These are phyloP conservation scores for Moxostoma hubbsi DNA, from an alignment of 2,797 vertebrate genomes.

Conservation along the genomic window DNA sequence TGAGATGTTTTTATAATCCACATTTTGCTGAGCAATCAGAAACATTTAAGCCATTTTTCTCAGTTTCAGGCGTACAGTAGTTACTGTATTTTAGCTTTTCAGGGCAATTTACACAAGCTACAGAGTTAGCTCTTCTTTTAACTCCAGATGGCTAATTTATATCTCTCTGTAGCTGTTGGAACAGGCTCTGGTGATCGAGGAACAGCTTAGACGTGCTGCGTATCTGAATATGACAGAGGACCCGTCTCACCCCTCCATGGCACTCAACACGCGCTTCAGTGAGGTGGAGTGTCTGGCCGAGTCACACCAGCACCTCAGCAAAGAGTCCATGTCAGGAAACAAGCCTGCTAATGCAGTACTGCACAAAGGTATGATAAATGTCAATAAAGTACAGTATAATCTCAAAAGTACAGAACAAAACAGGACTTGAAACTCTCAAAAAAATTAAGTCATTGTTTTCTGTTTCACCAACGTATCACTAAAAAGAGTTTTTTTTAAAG, in stretches of 20 bases:
- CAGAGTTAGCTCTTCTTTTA: slow-evolving; percentile 12
- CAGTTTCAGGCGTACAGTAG: too few species aligned
- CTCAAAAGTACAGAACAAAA: not conserved
- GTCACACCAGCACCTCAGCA: slow-evolving; percentile 98
- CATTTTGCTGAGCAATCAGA: too few species aligned
- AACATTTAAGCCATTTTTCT: too few species aligned
- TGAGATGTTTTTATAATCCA: too few species aligned
- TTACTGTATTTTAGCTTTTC: too few species aligned
- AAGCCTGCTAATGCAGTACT: slow-evolving; percentile 97
- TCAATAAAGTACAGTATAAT: not conserved
- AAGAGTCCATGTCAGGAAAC: slow-evolving; percentile 98
- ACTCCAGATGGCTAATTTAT: not conserved
- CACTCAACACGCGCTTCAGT: slow-evolving; percentile 95
- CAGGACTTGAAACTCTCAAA: too few species aligned
- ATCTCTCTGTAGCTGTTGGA: slow-evolving; percentile 83
- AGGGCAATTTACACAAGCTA: not conserved
- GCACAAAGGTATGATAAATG: slow-evolving; percentile 88
- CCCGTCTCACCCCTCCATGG: slow-evolving; percentile 96
- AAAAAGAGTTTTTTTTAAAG: too few species aligned
- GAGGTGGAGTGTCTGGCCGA: slow-evolving; percentile 97
- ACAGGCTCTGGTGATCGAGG: slow-evolving; percentile 96
- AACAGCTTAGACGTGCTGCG: slow-evolving; percentile 93
- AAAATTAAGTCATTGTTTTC: too few species aligned
- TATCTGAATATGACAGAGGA: slow-evolving; percentile 98
- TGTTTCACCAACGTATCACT: too few species aligned